Conservation (phyloP, 2,888 invertebrate genomes). For the Anthrax anthrax region DNA sequence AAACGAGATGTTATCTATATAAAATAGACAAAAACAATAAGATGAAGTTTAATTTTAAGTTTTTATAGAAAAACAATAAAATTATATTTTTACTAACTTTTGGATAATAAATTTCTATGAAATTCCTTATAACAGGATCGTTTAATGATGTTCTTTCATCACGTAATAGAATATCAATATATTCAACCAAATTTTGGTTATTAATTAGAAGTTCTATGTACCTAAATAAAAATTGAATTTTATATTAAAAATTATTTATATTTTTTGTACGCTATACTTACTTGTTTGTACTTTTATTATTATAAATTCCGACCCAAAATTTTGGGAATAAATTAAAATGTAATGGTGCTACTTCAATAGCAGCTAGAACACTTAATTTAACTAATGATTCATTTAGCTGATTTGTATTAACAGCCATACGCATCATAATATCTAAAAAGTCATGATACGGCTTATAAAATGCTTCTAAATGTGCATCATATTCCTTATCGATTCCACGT, state of each 20-base stretch:
- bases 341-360: constrained; percentile 78
- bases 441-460: constrained; percentile 82
- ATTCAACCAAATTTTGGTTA: constrained; percentile 74
- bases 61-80: no score
- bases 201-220: constrained; percentile 68
- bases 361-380: constrained; percentile 75
- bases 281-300: constrained; percentile 36
- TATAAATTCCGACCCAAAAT: constrained; percentile 80
- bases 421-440: constrained; percentile 69
- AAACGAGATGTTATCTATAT: constrained; percentile 28
- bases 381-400: constrained; percentile 75
- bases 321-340: constrained; percentile 81
- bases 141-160: constrained; percentile 78
- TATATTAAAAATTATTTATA: neutral
- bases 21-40: neutral
- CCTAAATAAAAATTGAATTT: constrained; percentile 32
- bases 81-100: constrained; percentile 42
- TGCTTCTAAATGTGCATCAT: constrained; percentile 57
- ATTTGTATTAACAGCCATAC: constrained; percentile 78
- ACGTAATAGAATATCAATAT: constrained; percentile 74
- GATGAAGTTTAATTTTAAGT: neutral
- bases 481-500: constrained; percentile 59
- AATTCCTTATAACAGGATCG: constrained; percentile 71
- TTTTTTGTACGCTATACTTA: constrained; percentile 14
- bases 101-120: constrained; percentile 78